Evolutionary conservation across 2,888 invertebrate species (phyloP).

Genomic region (Tuta absoluta): DNA sequence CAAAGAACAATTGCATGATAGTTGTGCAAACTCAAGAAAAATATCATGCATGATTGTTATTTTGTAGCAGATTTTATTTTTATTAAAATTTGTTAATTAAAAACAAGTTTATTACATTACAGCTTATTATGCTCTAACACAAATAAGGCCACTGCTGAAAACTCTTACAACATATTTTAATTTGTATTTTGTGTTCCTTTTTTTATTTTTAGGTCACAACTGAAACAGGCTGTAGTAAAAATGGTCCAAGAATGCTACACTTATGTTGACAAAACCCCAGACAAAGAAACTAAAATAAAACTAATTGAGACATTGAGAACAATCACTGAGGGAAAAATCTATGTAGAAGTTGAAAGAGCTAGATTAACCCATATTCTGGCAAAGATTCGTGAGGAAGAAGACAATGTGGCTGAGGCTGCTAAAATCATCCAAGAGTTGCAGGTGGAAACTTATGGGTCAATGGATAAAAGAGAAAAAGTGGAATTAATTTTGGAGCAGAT

Average conservation of each 20-base stretch:
- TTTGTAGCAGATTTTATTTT: no score
- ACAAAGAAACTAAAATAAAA: constrained; percentile 94
- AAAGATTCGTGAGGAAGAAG: constrained; percentile 91
- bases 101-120: no score
- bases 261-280: constrained; percentile 95
- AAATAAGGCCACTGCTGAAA: neutral
- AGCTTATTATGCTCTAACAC: no score
- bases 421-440: constrained; percentile 96
- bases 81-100: no score
- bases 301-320: constrained; percentile 96
- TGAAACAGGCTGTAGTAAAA: constrained; percentile 98
- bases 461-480: constrained; percentile 98
- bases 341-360: constrained; percentile 99
- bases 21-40: no score
- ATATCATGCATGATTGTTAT: no score
- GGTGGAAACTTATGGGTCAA: constrained; percentile 98
- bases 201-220: constrained; percentile 84
- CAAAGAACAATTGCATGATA: no score
- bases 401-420: constrained; percentile 93
- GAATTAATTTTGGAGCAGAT: constrained; percentile 99
- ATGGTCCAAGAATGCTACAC: constrained; percentile 97
- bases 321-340: constrained; percentile 99
- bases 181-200: no score
- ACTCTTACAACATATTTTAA: neutral
- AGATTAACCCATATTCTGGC: constrained; percentile 95